Conservation (phyloP, 2,113 vertebrate species). For the Eretmochelys imbricata region DNA sequence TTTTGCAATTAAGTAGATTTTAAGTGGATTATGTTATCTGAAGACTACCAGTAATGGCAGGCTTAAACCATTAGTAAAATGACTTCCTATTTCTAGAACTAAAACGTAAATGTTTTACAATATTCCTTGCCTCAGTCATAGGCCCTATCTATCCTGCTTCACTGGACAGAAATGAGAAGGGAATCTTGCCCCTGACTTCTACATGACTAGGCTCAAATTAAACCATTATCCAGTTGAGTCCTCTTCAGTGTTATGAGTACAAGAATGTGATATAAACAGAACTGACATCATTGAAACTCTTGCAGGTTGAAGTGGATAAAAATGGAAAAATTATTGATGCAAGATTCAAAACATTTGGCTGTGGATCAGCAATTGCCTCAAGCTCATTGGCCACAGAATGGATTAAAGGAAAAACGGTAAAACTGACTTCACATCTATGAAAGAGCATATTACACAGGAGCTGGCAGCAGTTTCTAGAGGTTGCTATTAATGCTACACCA, state of each 20-base stretch:
- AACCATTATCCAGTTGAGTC: not conserved
- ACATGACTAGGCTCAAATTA: not conserved
- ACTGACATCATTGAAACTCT: accelerated
- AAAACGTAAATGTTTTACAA: not conserved
- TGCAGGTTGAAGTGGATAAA: constrained; percentile 89
- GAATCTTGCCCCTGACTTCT: not conserved
- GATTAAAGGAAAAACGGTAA: constrained; percentile 98
- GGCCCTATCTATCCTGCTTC: not conserved
- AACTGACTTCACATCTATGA: not conserved
- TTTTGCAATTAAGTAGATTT: not conserved
- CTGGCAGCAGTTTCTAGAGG: not conserved
- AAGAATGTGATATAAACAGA: not conserved
- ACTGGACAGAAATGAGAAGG: not conserved
- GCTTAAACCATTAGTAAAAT: not conserved
- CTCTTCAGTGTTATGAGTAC: not conserved
- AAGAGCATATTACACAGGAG: not conserved
- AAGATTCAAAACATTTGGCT: constrained; percentile 95
- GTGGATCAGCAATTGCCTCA: constrained; percentile 93
- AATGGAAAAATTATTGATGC: constrained; percentile 91
- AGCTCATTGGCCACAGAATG: constrained; percentile 94
- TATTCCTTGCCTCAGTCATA: not conserved
- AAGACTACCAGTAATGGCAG: not conserved
- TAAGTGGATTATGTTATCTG: not conserved
- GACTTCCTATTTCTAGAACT: not conserved
- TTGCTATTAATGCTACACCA: not conserved